Evolutionary conservation across 2,113 vertebrate species (phyloP), one percentile per base, ranked within the genome.

Genomic region (Glaucomys volans): DNA sequence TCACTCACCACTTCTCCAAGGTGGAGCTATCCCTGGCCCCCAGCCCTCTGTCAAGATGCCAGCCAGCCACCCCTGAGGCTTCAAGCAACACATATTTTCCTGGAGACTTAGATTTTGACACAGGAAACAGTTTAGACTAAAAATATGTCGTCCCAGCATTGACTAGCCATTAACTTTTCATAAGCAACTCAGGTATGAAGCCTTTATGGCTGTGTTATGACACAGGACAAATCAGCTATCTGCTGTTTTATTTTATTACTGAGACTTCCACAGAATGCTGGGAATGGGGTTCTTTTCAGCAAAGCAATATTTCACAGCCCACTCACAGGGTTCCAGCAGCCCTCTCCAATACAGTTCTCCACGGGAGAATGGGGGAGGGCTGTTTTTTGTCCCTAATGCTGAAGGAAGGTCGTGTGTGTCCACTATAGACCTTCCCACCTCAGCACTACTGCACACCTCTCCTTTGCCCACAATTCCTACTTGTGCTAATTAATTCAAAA

Each of bases 121-220:
- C 26, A 5, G 76, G 42, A 92, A 93, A 92, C 64, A 44, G 42
- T 88, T 91, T 54, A 77, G 90, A 86, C 88, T 24, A 92, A 81
- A 97, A 96, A 90, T 84, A 44, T 18, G 81, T 86, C 57, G 24
- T 52, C 82, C 54, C 81, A 64, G 81, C 86, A 93, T 10, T 40
- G 94, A 91, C 82, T 90, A 24, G 87, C 93, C 76, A 79, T 95
- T 95, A 95, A 85, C 88, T 85, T 92, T 90, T 86, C 90, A 71
- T 82, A 90, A 95, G 81, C 92, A 85, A 66, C 75, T 94, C 85
- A 72, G 85, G 81, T 59, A 57, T 75, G 72, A 95, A 11, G 87
- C 8, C 67, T 94, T 77, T 47, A 81, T 24, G 85, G 50, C 84
- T 95, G 20, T 71, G 69, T 72, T 83, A 74, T 54, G 90, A 86